A percentile compares a stretch with the other conserved stretches of the same genome.
Evolutionary conservation across 2,888 invertebrate genomes (phyloP).

Genomic region (Stenichneumon culpator): DNA sequence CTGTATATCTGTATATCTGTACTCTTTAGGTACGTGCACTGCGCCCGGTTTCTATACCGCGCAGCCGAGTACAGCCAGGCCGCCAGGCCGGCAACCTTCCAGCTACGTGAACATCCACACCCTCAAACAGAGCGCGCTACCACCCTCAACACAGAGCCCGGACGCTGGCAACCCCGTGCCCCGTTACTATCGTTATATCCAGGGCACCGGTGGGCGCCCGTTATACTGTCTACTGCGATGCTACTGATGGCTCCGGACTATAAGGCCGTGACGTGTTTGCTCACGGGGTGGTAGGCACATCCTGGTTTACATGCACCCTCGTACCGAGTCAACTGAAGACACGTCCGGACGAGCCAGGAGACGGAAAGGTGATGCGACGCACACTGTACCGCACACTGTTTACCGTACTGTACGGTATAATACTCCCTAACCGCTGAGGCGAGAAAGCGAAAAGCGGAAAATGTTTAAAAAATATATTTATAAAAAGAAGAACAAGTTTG

Average conservation of each 20-base stretch:
- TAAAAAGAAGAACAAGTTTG: background rate
- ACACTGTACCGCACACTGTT: background rate
- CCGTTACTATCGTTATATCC: constrained; percentile 21
- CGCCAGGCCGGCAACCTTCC: constrained; percentile 37
- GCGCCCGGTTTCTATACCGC: background rate
- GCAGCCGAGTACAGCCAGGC: constrained; percentile 20
- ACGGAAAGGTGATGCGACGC: constrained; percentile 19
- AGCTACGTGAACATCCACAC: constrained; percentile 21
- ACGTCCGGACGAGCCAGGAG: constrained; percentile 10
- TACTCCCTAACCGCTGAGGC: background rate
- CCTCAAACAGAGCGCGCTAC: constrained; percentile 10
- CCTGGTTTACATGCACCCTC: constrained; percentile 32
- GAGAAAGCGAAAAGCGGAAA: background rate
- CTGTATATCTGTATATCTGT: constrained; percentile 12
- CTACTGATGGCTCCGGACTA: constrained; percentile 31
- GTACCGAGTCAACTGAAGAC: constrained; percentile 19
- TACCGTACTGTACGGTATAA: background rate
- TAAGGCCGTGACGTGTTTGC: constrained; percentile 58
- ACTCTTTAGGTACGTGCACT: background rate
- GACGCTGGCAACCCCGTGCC: constrained; percentile 5
- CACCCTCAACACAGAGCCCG: constrained; percentile 26
- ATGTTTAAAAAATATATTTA: background rate
- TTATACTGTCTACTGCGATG: constrained; percentile 20
- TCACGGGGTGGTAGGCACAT: constrained; percentile 48
- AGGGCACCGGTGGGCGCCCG: constrained; percentile 10